Conservation (phyloP, 2,888 invertebrate species). For the Clostera curtula region DNA sequence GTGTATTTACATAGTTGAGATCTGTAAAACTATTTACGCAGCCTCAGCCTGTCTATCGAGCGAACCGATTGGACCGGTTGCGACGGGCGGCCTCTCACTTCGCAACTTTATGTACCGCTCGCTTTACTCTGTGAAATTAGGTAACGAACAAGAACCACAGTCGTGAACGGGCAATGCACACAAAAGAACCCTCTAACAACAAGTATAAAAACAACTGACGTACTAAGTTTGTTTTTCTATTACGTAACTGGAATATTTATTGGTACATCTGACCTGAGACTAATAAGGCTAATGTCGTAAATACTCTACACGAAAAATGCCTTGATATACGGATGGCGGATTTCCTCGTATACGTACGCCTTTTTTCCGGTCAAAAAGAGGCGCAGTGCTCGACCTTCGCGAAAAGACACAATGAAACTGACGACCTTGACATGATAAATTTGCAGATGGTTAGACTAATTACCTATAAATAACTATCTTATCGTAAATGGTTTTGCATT, state of each 20-base stretch:
- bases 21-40: constrained; percentile 49
- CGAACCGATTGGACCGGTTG: constrained; percentile 65
- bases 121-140: constrained; percentile 67
- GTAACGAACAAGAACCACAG: constrained; percentile 66
- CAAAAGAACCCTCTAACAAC: constrained; percentile 47
- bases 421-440: constrained; percentile 69
- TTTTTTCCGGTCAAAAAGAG: constrained; percentile 63
- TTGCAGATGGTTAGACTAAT: constrained; percentile 58
- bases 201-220: constrained; percentile 35
- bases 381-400: constrained; percentile 61
- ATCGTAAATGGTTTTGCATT: constrained; percentile 54
- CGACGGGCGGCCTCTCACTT: constrained; percentile 73
- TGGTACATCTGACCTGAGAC: constrained; percentile 28
- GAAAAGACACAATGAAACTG: constrained; percentile 65
- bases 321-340: constrained; percentile 65
- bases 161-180: constrained; percentile 46
- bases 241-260: constrained; percentile 35
- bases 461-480: constrained; percentile 57
- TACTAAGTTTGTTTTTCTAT: constrained; percentile 27
- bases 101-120: constrained; percentile 64
- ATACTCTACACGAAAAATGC: constrained; percentile 48
- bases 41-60: constrained; percentile 61
- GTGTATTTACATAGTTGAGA: constrained; percentile 39
- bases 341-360: constrained; percentile 60
- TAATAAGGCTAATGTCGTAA: constrained; percentile 35